Base-by-base conservation (phyloP, 2,888 invertebrate genomes). In the Chaitophorus viminalis region DNA sequence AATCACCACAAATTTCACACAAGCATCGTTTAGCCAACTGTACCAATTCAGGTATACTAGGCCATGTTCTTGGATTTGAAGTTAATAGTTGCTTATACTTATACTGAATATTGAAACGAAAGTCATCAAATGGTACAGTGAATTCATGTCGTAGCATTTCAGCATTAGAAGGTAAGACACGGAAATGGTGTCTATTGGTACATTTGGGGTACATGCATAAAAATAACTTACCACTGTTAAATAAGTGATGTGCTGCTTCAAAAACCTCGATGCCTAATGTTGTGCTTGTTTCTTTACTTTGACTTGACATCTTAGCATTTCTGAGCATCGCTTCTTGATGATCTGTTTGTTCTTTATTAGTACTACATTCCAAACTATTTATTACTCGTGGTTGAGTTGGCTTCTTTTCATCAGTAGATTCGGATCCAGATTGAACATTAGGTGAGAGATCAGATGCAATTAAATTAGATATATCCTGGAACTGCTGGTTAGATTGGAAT, bases 21-120 rank as follows among this genome's bases (percentile, higher is more conserved):
- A 81, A 14, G 21, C 87, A 87, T 25, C 87, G 79, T 81, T 87
- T 81, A 33, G 68, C 9, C 25, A 87, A 79, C 65, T 81, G 87
- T 39, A 60, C 74, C 39, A 87, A 46, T 74, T 72, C 81, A n/a
- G 87, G 87, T 39, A 87, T 74, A 33, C n/a, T 75, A 25, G 79
- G 87, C 79, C 79, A 87, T 14, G 70, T 65, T 31, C 72, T 87
- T 18, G 81, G 81, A n/a, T 74, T 74, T n/a, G 87, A 81, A 46
- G 72, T 79, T 25, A 87, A 81, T 46, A 87, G n/a, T 39, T 81
- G 87, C 33, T 87, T 87, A 31, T 81, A 87, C n/a, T 87, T 87
- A 31, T 81, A 87, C 46, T 87, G 87, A 33, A 87, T 87, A 72
- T 87, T 79, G 65, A 87, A 87, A 60, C 87, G 87, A 36, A 87